Evolutionary conservation across 2,113 vertebrate species (phyloP), one percentile per base, ranked within the genome.

Genomic region (Panurus biarmicus): DNA sequence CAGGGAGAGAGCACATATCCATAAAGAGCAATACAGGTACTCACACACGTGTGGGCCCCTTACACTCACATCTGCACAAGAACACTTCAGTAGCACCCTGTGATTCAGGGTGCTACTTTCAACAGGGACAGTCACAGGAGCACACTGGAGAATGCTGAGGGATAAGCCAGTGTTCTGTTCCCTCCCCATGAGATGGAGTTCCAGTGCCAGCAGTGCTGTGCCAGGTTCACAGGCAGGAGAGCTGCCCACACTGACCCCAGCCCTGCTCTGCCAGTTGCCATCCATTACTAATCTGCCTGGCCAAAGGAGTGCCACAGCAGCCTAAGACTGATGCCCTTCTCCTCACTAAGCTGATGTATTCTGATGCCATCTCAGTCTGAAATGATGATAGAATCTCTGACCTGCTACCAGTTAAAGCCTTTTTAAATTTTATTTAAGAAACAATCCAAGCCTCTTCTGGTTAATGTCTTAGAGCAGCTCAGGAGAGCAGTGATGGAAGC

Each of bases 91-190:
- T n/a, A n/a, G n/a, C n/a, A n/a, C n/a, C n/a, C 15, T 3, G 40
- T 1, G 3, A 21, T 8, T 23, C 1, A 2, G 35, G 7, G 1
- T 2, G 11, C 85, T 89, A 51, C 47, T 42, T 53, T 57, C 0
- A 0, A 20, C 45, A 14, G 38, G 22, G 45, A 7, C 6, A 4
- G 8, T 25, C 25, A 35, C 47, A 51, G 66, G 5, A 66, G 8
- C 47, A 15, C 2, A 1, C 18, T 35, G 19, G 15, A 21, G 0
- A 7, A 18, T 42, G 17, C 69, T 56, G 56, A 62, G 33, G 19
- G 24, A 26, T 25, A 28, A 38, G n/a, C 10, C 76, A 89, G 20
- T 2, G 2, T 10, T 47, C 61, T 36, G 22, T 10, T 57, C 40
- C 40, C n/a, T 50, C 10, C 25, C 33, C 15, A 8, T 2, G 9